Conservation (phyloP, 2,797 vertebrate species). For the Geotrypetes seraphini region DNA sequence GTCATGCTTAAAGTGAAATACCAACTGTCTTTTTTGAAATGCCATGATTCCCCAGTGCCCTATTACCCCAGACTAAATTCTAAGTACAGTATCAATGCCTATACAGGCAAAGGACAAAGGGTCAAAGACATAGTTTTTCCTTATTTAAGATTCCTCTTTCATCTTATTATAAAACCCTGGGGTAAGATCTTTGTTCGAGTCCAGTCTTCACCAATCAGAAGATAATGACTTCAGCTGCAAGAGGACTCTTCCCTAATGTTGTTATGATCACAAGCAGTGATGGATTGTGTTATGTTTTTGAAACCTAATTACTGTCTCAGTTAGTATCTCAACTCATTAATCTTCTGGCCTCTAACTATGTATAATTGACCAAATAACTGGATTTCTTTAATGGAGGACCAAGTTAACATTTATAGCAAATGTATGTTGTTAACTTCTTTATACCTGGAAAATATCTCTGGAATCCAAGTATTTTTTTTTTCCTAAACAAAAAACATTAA, state of each 20-base stretch:
- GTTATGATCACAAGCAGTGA: constrained; percentile 77
- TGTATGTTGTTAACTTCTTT: constrained; percentile 79
- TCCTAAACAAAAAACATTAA: no score
- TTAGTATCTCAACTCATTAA: constrained; percentile 85
- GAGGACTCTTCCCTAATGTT: constrained; percentile 65
- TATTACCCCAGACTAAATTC: constrained; percentile 44
- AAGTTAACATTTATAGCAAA: constrained; percentile 85
- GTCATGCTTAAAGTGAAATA: constrained; percentile 45
- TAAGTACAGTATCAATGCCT: constrained; percentile 29
- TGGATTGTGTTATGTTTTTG: constrained; percentile 97
- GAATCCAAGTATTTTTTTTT: no score
- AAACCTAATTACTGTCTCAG: constrained; percentile 92
- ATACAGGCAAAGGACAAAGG: constrained; percentile 48
- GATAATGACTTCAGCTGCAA: constrained; percentile 66
- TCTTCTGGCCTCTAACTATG: constrained; percentile 91
- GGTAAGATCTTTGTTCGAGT: constrained; percentile 47
- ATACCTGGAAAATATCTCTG: constrained; percentile 33
- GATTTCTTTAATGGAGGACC: constrained; percentile 90
- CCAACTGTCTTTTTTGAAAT: constrained; percentile 43
- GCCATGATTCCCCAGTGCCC: constrained; percentile 39
- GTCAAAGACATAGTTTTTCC: constrained; percentile 42
- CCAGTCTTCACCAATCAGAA: constrained; percentile 61
- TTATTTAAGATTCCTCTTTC: constrained; percentile 47
- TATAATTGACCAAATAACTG: constrained; percentile 96
- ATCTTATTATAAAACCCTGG: constrained; percentile 49